These are phyloP conservation scores for Chloropsis cyanopogon DNA, from an alignment of 2,113 vertebrate genomes.

Conservation along the genomic window DNA sequence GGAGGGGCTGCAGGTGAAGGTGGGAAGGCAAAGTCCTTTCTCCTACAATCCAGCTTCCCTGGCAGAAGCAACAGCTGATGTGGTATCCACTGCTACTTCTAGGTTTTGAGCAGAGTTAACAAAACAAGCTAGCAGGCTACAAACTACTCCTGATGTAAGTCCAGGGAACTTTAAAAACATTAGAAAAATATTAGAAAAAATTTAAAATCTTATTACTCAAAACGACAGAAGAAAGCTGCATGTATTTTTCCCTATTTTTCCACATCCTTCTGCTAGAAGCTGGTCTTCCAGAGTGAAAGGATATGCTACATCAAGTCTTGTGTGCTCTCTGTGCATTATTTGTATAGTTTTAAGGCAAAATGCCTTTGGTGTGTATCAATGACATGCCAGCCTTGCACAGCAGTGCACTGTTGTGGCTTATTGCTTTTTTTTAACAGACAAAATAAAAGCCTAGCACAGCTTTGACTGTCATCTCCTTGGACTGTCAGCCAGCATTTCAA, in stretches of 20 bases:
- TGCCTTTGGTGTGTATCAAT: background rate
- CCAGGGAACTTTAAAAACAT: background rate
- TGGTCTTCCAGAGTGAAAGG: background rate
- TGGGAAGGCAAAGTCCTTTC: background rate
- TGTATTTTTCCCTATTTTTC: slow-evolving; percentile 18
- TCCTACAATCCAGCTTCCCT: slow-evolving; percentile 7
- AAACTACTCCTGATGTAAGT: background rate
- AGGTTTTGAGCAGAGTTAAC: background rate
- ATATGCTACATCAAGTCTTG: background rate
- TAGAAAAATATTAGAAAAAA: background rate
- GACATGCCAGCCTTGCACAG: background rate
- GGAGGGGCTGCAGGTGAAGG: background rate
- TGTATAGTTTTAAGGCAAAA: background rate
- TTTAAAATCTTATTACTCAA: background rate
- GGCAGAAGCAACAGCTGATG: background rate
- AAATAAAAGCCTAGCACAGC: background rate
- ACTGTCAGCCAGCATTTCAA: slow-evolving; percentile 21
- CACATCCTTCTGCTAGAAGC: background rate
- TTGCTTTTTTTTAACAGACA: background rate
- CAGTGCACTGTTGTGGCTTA: background rate
- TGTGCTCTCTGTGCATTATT: background rate
- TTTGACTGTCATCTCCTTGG: slow-evolving; percentile 19
- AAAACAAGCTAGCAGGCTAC: background rate
- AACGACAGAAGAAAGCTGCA: background rate
- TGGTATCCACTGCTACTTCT: background rate